Base-by-base conservation (phyloP, 1,140 invertebrate species). In the Zaprionus ghesquierei region DNA sequence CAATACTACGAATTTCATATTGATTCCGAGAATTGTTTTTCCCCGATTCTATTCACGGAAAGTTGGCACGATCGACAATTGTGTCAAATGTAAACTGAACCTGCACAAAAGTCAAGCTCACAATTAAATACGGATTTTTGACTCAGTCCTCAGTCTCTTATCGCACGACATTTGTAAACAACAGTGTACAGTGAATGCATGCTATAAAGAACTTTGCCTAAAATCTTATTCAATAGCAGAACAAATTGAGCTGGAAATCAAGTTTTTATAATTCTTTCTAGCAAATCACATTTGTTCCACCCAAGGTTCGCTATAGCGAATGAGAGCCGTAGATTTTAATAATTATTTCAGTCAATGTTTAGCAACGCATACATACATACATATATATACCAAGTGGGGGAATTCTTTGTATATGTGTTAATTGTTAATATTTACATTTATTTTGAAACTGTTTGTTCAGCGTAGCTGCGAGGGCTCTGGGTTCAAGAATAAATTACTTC, bases 331-430 rank as follows among this genome's bases (percentile, higher is more conserved):
- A 15, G 0, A 8, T 50, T 25, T 61, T 51, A n/a, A 22, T 61
- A 22, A 61, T 18, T 61, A 51, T 50, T 61, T 61, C 20, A 23
- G 5, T 8, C 13, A 33, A 33, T 33, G 33, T 51, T 51, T 51
- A 50, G 4, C 6, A 61, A 61, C n/a, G 44, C 12, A 38, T 15
- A n/a, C 35, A 44, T 61, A 61, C 33, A 10, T 38, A 38, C 35
- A 38, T 8, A 38, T 15, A 38, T 5, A 38, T 15, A 38, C 5
- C 6, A 41, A 15, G 5, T 41, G 35, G n/a, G 35, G 35, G 35
- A 41, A 41, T n/a, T 41, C 35, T n/a, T n/a, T 8, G n/a, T n/a
- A 38, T n/a, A n/a, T 8, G 35, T 41, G n/a, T 15, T 0, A 5
- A n/a, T n/a, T n/a, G 6, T 5, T 15, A 41, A 41, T 41, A 41